phyloP scores from a whole-genome alignment of 2,888 invertebrate species.

The Polymixis lichenea region DNA sequence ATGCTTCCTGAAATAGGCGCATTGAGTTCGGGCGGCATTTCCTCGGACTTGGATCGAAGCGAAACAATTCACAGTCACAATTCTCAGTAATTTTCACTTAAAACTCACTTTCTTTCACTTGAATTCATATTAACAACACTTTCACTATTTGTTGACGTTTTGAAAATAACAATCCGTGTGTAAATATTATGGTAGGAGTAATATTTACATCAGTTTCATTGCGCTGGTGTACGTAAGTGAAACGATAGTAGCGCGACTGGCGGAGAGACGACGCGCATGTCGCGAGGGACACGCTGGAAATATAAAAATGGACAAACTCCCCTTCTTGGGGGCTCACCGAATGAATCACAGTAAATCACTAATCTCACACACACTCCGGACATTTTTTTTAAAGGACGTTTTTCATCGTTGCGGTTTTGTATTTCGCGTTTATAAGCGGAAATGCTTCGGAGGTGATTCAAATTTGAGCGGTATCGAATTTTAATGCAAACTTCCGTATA shows the following conservation, averaged over 20 bases:
- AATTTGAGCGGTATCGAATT: conserved; percentile 82
- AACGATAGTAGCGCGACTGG: conserved; percentile 88
- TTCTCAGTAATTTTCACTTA: conserved; percentile 79
- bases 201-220: conserved; percentile 88
- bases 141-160: conserved; percentile 75
- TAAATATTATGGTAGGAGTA: conserved; percentile 87
- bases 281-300: conserved; percentile 89
- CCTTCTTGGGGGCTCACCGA: conserved; percentile 87
- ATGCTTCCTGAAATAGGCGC: conserved; percentile 88
- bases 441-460: conserved; percentile 71
- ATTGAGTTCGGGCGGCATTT: conserved; percentile 85
- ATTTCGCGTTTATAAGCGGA: conserved; percentile 56
- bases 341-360: conserved; percentile 88
- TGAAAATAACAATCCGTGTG: conserved; percentile 84
- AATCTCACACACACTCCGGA: conserved; percentile 76
- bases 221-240: conserved; percentile 89
- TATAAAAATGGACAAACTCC: conserved; percentile 90
- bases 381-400: conserved; percentile 75
- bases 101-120: conserved; percentile 76
- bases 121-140: conserved; percentile 74
- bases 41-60: conserved; percentile 87
- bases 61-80: conserved; percentile 81
- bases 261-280: conserved; percentile 89
- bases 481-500: conserved; percentile 83
- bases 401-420: conserved; percentile 68